Evolutionary conservation across 2,113 vertebrate genomes (phyloP), one percentile per base, ranked within the genome.

Genomic region (Australoheros scitulus): DNA sequence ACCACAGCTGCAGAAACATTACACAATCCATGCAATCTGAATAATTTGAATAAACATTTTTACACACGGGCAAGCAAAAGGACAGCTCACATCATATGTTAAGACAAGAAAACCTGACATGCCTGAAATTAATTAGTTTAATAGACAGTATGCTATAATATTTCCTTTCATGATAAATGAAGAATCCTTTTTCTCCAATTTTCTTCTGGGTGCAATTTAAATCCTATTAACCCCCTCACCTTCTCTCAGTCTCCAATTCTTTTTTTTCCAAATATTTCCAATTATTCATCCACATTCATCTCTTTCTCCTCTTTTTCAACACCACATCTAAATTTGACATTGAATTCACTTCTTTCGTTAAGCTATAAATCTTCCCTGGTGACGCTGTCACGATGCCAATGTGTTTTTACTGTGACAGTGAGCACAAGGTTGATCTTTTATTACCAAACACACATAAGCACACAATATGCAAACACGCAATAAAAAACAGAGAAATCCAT

Each of bases 291-390:
- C 61, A 20, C 15, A 43, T 70, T 84, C 60, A 82, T 86, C 81
- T 78, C 24, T 77, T 72, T 81, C 18, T 63, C 81, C 79, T 29
- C 55, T 4, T 47, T 85, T 88, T 70, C 58, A 81, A 77, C 74
- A 72, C 58, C 26, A 60, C 76, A 80, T 80, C 77, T 78, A 72
- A 20, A 85, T 83, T 70, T 63, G 20, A 56, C 59, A 57, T 75
- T 80, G 61, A 41, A 81, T 84, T 85, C 38, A 22, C 60, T 57
- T 70, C 61, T 36, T 81, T 79, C 70, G 36, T 63, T 47, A 20
- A 3, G 17, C 81, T 41, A 89, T 92, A 83, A 94, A 93, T 95
- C 84, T 91, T 88, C 34, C 57, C 13, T 60, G 88, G 85, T 59
- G 60, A 93, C 83, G 84, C 81, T 78, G 82, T 86, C 77, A 88